phyloP scores from a whole-genome alignment of 2,888 invertebrate genomes.

The Lucinisca nassula region DNA sequence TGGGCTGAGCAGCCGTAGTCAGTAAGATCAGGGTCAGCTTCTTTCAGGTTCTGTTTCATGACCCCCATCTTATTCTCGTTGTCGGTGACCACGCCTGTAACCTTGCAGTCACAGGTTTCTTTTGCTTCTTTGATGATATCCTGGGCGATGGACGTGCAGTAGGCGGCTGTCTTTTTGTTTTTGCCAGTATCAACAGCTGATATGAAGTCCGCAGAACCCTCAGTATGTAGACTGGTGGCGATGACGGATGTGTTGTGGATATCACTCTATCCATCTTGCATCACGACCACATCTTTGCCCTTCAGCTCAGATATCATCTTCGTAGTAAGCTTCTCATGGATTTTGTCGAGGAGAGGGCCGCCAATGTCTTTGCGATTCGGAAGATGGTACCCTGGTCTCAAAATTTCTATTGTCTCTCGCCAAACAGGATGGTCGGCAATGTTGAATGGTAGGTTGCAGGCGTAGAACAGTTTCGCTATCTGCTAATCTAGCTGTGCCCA shows the following conservation, averaged over 20 bases:
- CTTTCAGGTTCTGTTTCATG: constrained; percentile 21
- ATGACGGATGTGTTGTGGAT: constrained; percentile 61
- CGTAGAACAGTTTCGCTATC: constrained; percentile 46
- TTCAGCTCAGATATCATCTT: constrained; percentile 30
- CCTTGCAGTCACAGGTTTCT: constrained; percentile 42
- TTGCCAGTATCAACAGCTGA: constrained; percentile 35
- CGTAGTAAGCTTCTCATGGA: constrained; percentile 21
- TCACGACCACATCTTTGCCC: constrained; percentile 42
- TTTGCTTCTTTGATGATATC: constrained; percentile 20
- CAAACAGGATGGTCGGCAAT: constrained; percentile 38
- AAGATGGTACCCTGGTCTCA: constrained; percentile 40
- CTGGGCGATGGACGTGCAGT: constrained; percentile 38
- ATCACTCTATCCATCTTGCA: constrained; percentile 57
- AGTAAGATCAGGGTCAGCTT: constrained; percentile 14
- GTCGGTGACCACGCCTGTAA: constrained; percentile 45
- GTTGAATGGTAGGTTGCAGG: constrained; percentile 49
- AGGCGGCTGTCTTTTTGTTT: constrained; percentile 52
- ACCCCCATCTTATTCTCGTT: constrained; percentile 48
- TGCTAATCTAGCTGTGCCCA: constrained; percentile 22
- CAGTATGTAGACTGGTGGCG: constrained; percentile 37
- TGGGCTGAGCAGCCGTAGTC: constrained; percentile 41
- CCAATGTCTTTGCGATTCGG: constrained; percentile 45
- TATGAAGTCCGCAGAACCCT: constrained; percentile 34
- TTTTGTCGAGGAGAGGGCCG: constrained; percentile 27
- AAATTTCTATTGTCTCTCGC: constrained; percentile 21